Percentiles rank a stretch among this genome's conserved stretches.
Conservation (phyloP, 2,113 vertebrate species). For the Numida meleagris region DNA sequence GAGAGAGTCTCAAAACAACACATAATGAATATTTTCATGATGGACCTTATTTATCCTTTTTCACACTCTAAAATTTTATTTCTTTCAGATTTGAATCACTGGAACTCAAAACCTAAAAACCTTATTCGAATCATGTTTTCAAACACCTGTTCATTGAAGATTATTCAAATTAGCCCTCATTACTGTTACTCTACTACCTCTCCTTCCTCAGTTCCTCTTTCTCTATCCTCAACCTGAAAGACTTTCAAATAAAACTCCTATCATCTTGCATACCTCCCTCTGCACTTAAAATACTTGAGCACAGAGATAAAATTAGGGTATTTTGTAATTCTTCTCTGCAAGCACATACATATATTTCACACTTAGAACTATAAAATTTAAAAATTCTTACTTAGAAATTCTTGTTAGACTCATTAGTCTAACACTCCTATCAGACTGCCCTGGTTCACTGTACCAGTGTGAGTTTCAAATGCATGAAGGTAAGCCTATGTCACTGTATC, state of each 20-base stretch:
- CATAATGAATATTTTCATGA: constrained; percentile 26
- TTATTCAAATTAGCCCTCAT: neutral
- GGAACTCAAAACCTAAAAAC: neutral
- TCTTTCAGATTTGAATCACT: neutral
- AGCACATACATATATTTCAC: neutral
- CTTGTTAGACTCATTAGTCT: neutral
- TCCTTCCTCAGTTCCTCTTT: neutral
- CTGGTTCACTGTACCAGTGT: neutral
- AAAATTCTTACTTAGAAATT: neutral
- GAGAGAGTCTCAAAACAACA: neutral
- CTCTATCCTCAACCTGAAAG: neutral
- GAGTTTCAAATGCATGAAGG: neutral
- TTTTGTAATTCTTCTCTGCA: neutral
- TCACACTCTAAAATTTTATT: neutral
- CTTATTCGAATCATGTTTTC: neutral
- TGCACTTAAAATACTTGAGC: neutral
- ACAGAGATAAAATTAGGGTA: neutral
- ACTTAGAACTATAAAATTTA: neutral
- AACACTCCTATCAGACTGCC: neutral
- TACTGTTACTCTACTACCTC: neutral
- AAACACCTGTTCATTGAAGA: neutral
- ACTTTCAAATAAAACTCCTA: neutral
- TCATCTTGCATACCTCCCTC: neutral
- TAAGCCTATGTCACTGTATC: neutral
- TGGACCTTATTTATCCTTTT: neutral